These are phyloP conservation scores for Perizoma affinitatum DNA, from an alignment of 2,888 invertebrate genomes.

Conservation along the genomic window DNA sequence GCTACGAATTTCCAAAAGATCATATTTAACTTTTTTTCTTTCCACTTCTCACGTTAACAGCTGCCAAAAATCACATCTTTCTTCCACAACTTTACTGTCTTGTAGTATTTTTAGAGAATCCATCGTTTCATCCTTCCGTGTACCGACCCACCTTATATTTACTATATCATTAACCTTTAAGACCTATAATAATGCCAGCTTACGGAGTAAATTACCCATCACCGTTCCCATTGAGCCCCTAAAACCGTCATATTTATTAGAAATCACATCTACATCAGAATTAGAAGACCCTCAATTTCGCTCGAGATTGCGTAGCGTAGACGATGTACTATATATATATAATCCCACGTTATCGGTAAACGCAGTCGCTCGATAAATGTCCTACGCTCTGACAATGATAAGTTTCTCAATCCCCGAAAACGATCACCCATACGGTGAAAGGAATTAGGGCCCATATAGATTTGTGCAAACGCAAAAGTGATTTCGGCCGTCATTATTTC, in stretches of 20 bases:
- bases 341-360: conserved; percentile 66
- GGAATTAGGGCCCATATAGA: conserved; percentile 44
- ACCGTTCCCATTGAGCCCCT: conserved; percentile 38
- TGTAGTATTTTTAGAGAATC: conserved; percentile 35
- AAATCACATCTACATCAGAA: conserved; percentile 43
- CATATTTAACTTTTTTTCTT: conserved; percentile 40
- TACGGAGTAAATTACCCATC: conserved; percentile 44
- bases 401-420: conserved; percentile 37
- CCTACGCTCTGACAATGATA: conserved; percentile 50
- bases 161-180: conserved; percentile 49
- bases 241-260: conserved; percentile 42
- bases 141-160: conserved; percentile 37
- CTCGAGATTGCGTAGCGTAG: conserved; percentile 57
- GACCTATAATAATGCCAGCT: conserved; percentile 42
- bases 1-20: conserved; percentile 39
- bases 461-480: conserved; percentile 38
- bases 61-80: conserved; percentile 43
- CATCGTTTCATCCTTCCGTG: conserved; percentile 35
- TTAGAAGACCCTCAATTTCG: conserved; percentile 53
- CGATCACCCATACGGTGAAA: conserved; percentile 41
- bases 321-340: no score
- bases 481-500: conserved; percentile 49
- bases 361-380: conserved; percentile 64
- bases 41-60: conserved; percentile 35
- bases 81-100: conserved; percentile 37